Evolutionary conservation across 2,888 invertebrate genomes (phyloP), one percentile per base, ranked within the genome.

Genomic region (Rhamphomyia laevipes): DNA sequence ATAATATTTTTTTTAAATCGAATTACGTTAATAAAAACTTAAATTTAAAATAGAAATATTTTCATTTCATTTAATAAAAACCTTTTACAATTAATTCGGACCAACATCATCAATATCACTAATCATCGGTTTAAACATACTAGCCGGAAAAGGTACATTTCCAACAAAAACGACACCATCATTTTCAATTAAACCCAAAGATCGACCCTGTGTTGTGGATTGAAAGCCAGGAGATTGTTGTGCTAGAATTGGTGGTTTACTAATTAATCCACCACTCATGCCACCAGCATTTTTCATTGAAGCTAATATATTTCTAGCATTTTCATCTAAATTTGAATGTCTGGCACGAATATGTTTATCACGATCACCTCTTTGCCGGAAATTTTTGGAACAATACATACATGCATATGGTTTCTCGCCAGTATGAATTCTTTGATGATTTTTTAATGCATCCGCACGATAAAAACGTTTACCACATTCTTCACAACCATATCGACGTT

Each of bases 391-490:
- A 57, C 77, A 77, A 47, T 73, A 73, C 3, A 68, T 65, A 49
- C 77, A 77, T 7, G 73, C 71, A 55, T 73, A 77, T 0, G 77
- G 77, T 48, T 76, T 71, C 55, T 77, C 77, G 37, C 77, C 76
- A 0, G 79, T 80, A 55, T 80, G 80, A 51, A 80, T 80, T 48
- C 80, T 72, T 50, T 76, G 74, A 52, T 67, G 67, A 59, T 80
- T 80, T 58, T 80, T 80, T 12, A 80, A 58, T 3, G 80, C 80
- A 59, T 80, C 80, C 0, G 80, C 79, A 27, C 80, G 72, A 57
- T 79, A 78, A 57, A 80, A 80, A 4, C 79, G 67, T 61, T 79
- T 80, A 5, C 76, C 74, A 53, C 80, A 80, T 52, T 78, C 77
- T 50, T 77, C 75, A 58, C 80, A 80, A 44, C 77, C 79, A 56